Evolutionary conservation across 2,888 invertebrate genomes (phyloP).

Genomic region (Pachydiplax longipennis): DNA sequence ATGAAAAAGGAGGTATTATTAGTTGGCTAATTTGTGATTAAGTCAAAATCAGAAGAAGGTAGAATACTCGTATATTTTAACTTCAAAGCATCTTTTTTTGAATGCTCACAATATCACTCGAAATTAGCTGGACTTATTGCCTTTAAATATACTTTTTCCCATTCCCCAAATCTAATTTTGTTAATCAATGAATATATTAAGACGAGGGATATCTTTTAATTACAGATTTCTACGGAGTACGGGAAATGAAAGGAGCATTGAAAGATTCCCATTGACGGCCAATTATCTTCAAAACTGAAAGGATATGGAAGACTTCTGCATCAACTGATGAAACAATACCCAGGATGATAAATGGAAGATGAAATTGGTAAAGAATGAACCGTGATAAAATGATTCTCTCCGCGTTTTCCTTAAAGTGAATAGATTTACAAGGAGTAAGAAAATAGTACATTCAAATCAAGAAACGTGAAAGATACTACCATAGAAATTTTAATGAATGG

Average conservation of each 20-base stretch:
- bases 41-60: no score
- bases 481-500: no score
- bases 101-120: no score
- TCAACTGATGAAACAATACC: background rate
- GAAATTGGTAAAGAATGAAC: background rate
- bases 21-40: no score
- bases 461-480: no score
- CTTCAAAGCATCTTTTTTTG: no score
- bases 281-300: background rate
- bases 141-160: no score
- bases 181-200: no score
- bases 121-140: no score
- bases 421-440: background rate
- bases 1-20: no score
- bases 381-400: background rate
- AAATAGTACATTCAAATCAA: background rate
- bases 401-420: background rate
- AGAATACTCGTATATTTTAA: no score
- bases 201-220: background rate
- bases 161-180: no score
- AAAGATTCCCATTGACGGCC: background rate
- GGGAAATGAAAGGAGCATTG: background rate
- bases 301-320: background rate
- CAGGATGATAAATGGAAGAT: background rate
- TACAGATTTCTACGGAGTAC: background rate